Evolutionary conservation across 2,888 invertebrate genomes (phyloP).

Genomic region (Morpho achilles): DNA sequence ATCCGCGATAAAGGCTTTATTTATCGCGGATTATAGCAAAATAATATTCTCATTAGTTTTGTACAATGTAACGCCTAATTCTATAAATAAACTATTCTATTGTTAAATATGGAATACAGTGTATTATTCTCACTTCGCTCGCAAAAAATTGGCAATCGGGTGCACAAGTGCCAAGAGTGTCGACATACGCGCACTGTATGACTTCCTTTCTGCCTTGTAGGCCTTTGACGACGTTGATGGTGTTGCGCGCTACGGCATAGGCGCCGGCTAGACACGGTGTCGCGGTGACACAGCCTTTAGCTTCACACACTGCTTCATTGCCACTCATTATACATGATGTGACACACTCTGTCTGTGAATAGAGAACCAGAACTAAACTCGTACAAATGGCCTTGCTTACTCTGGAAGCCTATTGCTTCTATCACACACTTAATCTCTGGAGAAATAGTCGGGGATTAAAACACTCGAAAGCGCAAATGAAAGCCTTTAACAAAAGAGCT

Average conservation of each 20-base stretch:
- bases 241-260: conserved; percentile 59
- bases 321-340: conserved; percentile 68
- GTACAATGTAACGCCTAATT: too few relatives aligned
- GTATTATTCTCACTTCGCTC: conserved; percentile 46
- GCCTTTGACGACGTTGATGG: conserved; percentile 62
- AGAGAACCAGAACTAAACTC: conserved; percentile 2
- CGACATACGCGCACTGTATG: conserved; percentile 61
- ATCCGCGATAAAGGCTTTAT: too few relatives aligned
- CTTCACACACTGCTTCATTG: conserved; percentile 51
- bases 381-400: too few relatives aligned
- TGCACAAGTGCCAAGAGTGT: conserved; percentile 56
- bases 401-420: too few relatives aligned
- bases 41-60: too few relatives aligned
- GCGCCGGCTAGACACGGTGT: conserved; percentile 63
- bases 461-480: too few relatives aligned
- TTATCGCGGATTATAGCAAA: too few relatives aligned
- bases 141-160: conserved; percentile 66
- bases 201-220: conserved; percentile 50
- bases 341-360: conserved; percentile 56
- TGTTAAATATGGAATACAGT: too few relatives aligned
- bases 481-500: too few relatives aligned
- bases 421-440: too few relatives aligned
- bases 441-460: too few relatives aligned
- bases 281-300: conserved; percentile 47
- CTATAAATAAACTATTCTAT: too few relatives aligned